phyloP scores from a whole-genome alignment of 92 coral and sea anemone genomes.

The Palythoa grandiflora region DNA sequence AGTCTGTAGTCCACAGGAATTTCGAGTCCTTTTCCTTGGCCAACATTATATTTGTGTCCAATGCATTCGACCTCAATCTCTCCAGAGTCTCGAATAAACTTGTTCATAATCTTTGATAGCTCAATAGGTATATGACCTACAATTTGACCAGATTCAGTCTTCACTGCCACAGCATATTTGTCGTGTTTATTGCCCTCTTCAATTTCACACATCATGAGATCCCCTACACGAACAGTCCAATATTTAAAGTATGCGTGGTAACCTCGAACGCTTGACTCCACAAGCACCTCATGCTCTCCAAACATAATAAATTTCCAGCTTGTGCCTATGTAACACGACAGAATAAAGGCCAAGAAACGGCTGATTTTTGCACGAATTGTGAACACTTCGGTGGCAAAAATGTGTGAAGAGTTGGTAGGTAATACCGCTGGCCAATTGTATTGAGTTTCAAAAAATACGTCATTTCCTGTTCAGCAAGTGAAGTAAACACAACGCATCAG shows the following conservation, averaged over 20 bases:
- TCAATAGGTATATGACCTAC: conserved; percentile 59
- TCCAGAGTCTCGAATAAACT: conserved; percentile 52
- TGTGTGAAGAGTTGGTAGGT: conserved; percentile 8
- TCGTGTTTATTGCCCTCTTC: conserved; percentile 51
- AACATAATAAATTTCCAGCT: conserved; percentile 34
- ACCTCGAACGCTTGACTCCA: conserved; percentile 61
- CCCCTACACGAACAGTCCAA: conserved; percentile 63
- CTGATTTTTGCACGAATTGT: conserved; percentile 4
- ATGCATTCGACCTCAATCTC: conserved; percentile 52
- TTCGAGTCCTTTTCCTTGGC: not conserved
- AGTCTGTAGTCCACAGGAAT: conserved; percentile 38
- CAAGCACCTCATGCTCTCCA: conserved; percentile 55
- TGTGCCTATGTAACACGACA: conserved; percentile 5
- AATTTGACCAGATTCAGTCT: conserved; percentile 48
- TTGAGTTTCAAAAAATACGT: conserved; percentile 49
- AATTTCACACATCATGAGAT: conserved; percentile 64
- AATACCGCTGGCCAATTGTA: conserved; percentile 36
- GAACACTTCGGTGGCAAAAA: not conserved
- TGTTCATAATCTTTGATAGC: conserved; percentile 42
- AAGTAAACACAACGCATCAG: conserved; percentile 1
- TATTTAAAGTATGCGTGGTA: conserved; percentile 61
- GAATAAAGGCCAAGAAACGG: conserved; percentile 13
- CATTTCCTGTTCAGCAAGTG: conserved; percentile 47
- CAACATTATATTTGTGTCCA: conserved; percentile 26
- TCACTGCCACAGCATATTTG: conserved; percentile 65